Evolutionary conservation across 2,888 invertebrate genomes (phyloP).

Genomic region (Andrena camellia): DNA sequence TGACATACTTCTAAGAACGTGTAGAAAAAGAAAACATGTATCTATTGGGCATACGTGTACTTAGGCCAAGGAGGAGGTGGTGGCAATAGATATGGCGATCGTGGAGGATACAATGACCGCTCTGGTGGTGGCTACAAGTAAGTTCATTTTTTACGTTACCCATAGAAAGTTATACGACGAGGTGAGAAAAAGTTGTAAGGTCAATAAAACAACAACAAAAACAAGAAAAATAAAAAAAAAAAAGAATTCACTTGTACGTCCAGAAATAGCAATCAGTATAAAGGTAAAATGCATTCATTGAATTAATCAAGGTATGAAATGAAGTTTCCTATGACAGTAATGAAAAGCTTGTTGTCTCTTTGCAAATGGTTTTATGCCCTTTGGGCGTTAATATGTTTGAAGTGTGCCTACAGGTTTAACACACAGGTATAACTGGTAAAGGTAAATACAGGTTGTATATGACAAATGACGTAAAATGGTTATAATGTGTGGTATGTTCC

Average conservation of each 20-base stretch:
- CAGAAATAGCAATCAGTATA: conserved; percentile 49
- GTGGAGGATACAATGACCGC: conserved; percentile 86
- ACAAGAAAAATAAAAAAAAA: neutral
- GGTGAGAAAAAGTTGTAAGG: conserved; percentile 49
- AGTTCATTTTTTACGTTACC: conserved; percentile 74
- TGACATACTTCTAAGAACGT: neutral
- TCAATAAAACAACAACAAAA: neutral
- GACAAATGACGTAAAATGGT: conserved; percentile 83
- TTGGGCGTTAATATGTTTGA: conserved; percentile 84
- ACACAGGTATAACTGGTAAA: conserved; percentile 84
- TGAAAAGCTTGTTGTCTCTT: conserved; percentile 74
- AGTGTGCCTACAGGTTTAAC: conserved; percentile 85
- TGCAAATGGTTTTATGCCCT: conserved; percentile 80
- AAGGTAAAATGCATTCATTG: conserved; percentile 67
- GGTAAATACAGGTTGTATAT: conserved; percentile 83
- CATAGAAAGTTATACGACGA: conserved; percentile 45
- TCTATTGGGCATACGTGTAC: neutral
- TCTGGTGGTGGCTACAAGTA: conserved; percentile 84
- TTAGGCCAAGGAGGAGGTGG: conserved; percentile 86
- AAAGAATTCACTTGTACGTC: conserved; percentile 49
- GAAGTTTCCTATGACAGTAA: conserved; percentile 73
- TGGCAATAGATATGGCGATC: conserved; percentile 84
- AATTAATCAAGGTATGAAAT: conserved; percentile 74
- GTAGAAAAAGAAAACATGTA: neutral
- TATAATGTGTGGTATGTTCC: conserved; percentile 72